A percentile compares a stretch with the other conserved stretches of the same genome.
Evolutionary conservation across 2,113 vertebrate genomes (phyloP).

Genomic region (Scomber colias): DNA sequence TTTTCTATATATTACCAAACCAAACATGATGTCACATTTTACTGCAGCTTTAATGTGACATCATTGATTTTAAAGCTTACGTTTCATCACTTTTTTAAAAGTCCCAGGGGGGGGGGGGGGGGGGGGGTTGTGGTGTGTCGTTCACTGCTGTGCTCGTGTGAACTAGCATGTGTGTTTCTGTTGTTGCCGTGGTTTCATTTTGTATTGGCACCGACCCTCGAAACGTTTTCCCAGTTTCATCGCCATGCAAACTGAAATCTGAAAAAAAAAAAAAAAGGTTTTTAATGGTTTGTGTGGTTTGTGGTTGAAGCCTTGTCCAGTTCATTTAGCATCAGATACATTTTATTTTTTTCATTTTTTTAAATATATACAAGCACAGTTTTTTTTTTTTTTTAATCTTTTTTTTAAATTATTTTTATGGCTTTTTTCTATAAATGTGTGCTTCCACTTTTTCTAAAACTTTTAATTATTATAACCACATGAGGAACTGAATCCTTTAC

Average conservation of each 20-base stretch:
- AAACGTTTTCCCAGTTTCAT: slow-evolving; percentile 5
- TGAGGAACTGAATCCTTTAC: slow-evolving; percentile 42
- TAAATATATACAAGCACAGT: neutral
- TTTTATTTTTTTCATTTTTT: neutral
- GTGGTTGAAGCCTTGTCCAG: slow-evolving; percentile 9
- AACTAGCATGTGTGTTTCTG: slow-evolving; percentile 40
- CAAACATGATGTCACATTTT: neutral
- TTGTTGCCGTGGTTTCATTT: slow-evolving; percentile 43
- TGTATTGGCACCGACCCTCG: slow-evolving; percentile 32
- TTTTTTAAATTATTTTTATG: slow-evolving; percentile 6
- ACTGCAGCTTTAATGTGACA: neutral
- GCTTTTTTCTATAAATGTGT: slow-evolving; percentile 32
- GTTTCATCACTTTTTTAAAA: neutral
- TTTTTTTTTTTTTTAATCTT: slow-evolving; percentile 18
- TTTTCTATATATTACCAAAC: no score
- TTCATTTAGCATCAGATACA: slow-evolving; percentile 8
- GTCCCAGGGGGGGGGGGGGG: neutral
- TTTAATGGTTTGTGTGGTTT: slow-evolving; percentile 34
- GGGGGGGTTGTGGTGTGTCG: neutral
- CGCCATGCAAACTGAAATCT: slow-evolving; percentile 58
- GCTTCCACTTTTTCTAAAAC: slow-evolving; percentile 35
- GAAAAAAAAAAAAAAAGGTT: neutral
- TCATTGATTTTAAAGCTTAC: neutral
- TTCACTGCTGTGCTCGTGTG: slow-evolving; percentile 29
- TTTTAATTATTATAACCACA: neutral